Base-by-base conservation (phyloP, 2,113 vertebrate genomes). In the Tetrax tetrax region DNA sequence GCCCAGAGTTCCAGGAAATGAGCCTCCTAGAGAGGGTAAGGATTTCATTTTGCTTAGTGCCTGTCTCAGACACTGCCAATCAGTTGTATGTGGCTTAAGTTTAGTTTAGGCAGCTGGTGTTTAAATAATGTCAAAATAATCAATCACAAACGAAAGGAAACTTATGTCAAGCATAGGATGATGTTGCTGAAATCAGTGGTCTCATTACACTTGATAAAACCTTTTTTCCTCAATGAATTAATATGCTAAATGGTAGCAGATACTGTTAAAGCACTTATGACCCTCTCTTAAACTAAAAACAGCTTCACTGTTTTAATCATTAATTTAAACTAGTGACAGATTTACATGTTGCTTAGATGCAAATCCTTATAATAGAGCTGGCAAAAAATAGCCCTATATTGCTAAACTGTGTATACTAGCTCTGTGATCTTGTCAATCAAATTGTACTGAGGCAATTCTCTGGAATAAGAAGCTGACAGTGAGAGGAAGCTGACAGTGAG, bases 1-100 rank as follows among this genome's bases (percentile, higher is more conserved):
- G 99, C 97, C 99, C 99, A 0, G 99, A 99, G 95, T 99, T 99
- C 81, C 99, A 99, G 95, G 99, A 99, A 97, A 99, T 99, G 99
- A 99, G 98, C 92, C 98, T 99, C 6, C 97, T 99, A 48, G 99
- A 99, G 97, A 98, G 99, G 98, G 99, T 99, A 96, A 98, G 98
- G 31, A 77, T 87, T 38, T 69, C 3, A 17, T 43, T 51, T 43
- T 70, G 6, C 14, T 35, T 74, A 3, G 0, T 70, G 2, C 33
- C n/a, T n/a, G 5, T 71, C 14, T 38, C 25, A 2, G 22, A 19
- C 9, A 1, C 22, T 68, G 64, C n/a, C 35, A 17, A 2, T 50
- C 60, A 45, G 4, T 74, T 71, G 33, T 83, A 21, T 2, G 2
- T 76, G 70, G 35, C 29, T 69, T 38, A 50, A 72, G n/a, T 59